Conservation (phyloP, 2,113 vertebrate species). For the Chinchilla lanigera region DNA sequence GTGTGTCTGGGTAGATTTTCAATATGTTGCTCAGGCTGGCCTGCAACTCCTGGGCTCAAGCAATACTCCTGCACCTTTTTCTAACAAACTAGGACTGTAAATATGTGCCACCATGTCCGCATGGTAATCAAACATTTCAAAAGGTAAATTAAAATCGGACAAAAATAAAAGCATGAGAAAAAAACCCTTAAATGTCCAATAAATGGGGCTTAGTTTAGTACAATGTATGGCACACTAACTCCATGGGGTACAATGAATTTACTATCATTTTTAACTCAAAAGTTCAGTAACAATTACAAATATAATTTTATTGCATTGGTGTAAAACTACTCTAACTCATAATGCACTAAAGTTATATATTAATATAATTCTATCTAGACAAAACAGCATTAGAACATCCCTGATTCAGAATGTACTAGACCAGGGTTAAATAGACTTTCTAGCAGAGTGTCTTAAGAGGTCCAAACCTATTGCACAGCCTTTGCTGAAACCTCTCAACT, state of each 20-base stretch:
- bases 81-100: not conserved
- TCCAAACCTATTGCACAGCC: not conserved
- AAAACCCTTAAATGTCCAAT: not conserved
- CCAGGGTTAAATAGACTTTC: not conserved
- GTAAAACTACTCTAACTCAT: not conserved
- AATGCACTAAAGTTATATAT: not conserved
- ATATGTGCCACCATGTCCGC: not conserved
- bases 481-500: not conserved
- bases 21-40: not conserved
- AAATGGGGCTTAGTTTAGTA: not conserved
- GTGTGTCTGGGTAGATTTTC: not conserved
- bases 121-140: not conserved
- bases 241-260: not conserved
- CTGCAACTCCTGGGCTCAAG: not conserved
- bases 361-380: not conserved
- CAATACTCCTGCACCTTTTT: not conserved
- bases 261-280: not conserved
- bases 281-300: not conserved
- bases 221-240: not conserved
- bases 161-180: not conserved
- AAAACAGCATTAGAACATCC: not conserved
- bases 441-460: not conserved
- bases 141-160: not conserved
- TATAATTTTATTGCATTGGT: not conserved
- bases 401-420: not conserved